Evolutionary conservation across 2,888 invertebrate species (phyloP), one percentile per base, ranked within the genome.

Genomic region (Brassicogethes aeneus): DNA sequence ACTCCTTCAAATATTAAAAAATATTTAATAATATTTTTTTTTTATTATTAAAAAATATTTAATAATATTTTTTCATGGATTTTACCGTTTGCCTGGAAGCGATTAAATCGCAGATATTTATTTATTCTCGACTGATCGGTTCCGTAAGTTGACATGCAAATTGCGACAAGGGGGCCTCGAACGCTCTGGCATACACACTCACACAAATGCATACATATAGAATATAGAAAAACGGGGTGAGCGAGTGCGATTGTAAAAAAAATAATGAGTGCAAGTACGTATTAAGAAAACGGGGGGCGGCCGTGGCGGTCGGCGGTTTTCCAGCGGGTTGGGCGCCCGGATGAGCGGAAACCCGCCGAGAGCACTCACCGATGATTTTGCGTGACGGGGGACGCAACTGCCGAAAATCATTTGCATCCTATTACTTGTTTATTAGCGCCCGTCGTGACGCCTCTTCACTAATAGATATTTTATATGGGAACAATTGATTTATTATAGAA

Each of bases 341-440:
- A 36, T 7, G 36, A 32, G 38, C 41, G 48, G 49, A 47, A 49
- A 45, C 42, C 49, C 49, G 43, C 46, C 34, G 42, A 49, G 49
- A 40, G 49, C 46, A 37, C 48, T 48, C 45, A 7, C 44, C 42
- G 48, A 40, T 42, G 45, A 49, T 49, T 46, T 45, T 40, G 40
- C 40, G 41, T 39, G 36, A 39, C 43, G 38, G 48, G 49, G 49
- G 49, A 45, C 49, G 45, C 14, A 42, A n/a, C n/a, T n/a, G n/a
- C 35, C 43, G 43, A 43, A 48, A 49, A 49, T 49, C 49, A 49
- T 49, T 49, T 49, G 44, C 49, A 49, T 49, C 43, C 47, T 43
- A 47, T 49, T 49, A 49, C 45, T 49, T 47, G 43, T 45, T 45
- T 39, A 47, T 47, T 45, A 49, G 45, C 46, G 44, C 46, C 49